phyloP scores from a whole-genome alignment of 2,888 invertebrate genomes.

The Cosmopolites sordidus region DNA sequence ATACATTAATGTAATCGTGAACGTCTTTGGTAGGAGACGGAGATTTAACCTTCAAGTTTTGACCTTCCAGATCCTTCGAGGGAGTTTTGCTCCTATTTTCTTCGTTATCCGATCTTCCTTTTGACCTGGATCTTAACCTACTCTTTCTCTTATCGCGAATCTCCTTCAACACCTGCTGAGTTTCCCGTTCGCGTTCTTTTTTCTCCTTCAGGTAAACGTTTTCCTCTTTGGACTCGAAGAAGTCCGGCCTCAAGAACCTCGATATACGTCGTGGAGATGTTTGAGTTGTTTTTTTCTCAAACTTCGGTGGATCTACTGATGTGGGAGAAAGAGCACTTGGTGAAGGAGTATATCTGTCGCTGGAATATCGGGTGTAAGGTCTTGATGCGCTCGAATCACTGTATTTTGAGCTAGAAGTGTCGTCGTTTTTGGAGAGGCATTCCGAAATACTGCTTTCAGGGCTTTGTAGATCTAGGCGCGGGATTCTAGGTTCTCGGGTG shows the following conservation, averaged over 20 bases:
- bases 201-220: conserved; percentile 60
- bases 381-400: conserved; percentile 35
- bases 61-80: conserved; percentile 4
- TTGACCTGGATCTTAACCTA: conserved; percentile 39
- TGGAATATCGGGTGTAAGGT: conserved; percentile 36
- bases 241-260: conserved; percentile 73
- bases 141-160: conserved; percentile 58
- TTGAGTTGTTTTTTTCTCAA: conserved; percentile 37
- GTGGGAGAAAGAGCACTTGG: conserved; percentile 21
- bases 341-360: conserved; percentile 34
- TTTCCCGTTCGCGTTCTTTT: conserved; percentile 63
- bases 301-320: conserved; percentile 38
- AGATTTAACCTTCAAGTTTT: conserved; percentile 3
- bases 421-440: conserved; percentile 35
- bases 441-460: conserved; percentile 45
- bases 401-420: conserved; percentile 34
- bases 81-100: conserved; percentile 8
- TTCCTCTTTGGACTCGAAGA: conserved; percentile 63
- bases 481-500: conserved; percentile 33
- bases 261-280: conserved; percentile 58
- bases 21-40: background rate
- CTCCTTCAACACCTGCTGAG: conserved; percentile 64
- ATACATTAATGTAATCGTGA: conserved; percentile 40
- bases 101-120: conserved; percentile 30
- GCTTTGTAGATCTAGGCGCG: conserved; percentile 33